These are phyloP conservation scores for Pogonus chalceus DNA, from an alignment of 1,140 invertebrate species.

Conservation along the genomic window DNA sequence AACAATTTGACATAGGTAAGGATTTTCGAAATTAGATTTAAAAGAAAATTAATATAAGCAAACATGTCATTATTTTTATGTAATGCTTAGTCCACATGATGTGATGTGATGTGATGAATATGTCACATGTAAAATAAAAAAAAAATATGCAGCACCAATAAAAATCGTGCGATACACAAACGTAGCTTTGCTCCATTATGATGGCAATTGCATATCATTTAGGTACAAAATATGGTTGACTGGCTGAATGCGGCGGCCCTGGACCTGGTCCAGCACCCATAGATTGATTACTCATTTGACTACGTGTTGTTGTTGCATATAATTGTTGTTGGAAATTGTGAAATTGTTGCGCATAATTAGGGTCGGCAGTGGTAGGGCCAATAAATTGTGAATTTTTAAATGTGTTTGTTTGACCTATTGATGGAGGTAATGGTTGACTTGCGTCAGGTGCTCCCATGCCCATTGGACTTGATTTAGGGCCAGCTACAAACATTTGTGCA, in stretches of 20 bases:
- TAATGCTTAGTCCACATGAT: too few species aligned
- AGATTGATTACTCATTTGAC: conserved; percentile 37
- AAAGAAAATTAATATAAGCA: too few species aligned
- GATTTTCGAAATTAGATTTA: too few species aligned
- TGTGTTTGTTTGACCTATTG: conserved; percentile 62
- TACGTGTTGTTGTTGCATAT: conserved; percentile 79
- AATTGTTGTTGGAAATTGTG: conserved; percentile 92
- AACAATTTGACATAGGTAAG: too few species aligned
- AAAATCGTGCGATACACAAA: neutral
- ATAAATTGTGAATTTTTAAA: conserved; percentile 74
- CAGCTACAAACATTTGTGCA: conserved; percentile 42
- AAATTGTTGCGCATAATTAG: conserved; percentile 88
- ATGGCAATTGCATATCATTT: conserved; percentile 19
- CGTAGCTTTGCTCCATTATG: neutral
- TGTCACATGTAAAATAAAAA: too few species aligned
- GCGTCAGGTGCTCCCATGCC: conserved; percentile 49
- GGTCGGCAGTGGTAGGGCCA: conserved; percentile 74
- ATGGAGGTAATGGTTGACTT: conserved; percentile 64
- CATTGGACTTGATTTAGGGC: conserved; percentile 41
- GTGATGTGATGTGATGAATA: too few species aligned
- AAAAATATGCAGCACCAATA: neutral
- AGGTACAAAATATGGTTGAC: conserved; percentile 32
- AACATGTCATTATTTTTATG: neutral
- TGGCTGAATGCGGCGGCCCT: conserved; percentile 30
- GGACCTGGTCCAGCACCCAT: conserved; percentile 28